These are phyloP conservation scores for Amphipoea lucens DNA, from an alignment of 2,888 invertebrate species.

Conservation along the genomic window DNA sequence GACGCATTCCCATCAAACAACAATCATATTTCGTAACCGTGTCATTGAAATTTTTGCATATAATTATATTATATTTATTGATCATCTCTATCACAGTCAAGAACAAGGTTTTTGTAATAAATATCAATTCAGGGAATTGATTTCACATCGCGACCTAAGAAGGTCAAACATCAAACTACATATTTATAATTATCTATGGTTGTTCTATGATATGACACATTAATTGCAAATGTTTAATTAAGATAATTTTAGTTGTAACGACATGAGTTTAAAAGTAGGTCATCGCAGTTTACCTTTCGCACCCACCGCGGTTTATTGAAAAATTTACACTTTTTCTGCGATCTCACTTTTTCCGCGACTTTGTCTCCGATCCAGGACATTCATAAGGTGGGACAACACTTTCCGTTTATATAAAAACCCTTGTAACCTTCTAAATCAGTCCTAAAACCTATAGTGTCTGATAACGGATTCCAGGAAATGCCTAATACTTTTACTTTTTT, in stretches of 20 bases:
- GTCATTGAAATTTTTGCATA: constrained; percentile 40
- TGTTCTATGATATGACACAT: not conserved
- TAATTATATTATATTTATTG: constrained; percentile 8
- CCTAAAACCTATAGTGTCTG: too few relatives aligned
- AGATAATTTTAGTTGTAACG: constrained; percentile 3
- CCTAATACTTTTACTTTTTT: too few relatives aligned
- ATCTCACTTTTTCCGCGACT: too few relatives aligned
- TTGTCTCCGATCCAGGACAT: too few relatives aligned
- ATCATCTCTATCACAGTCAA: constrained; percentile 28
- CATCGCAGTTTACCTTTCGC: constrained; percentile 1
- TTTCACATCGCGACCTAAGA: constrained; percentile 12
- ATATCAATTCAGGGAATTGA: not conserved
- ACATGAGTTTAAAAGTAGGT: constrained; percentile 1
- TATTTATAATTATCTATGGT: constrained; percentile 2
- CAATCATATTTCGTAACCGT: constrained; percentile 25
- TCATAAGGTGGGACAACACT: too few relatives aligned
- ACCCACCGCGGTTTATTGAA: not conserved
- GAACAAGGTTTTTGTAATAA: constrained; percentile 17
- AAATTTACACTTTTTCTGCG: too few relatives aligned
- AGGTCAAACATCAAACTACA: constrained; percentile 26
- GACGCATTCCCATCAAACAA: not conserved
- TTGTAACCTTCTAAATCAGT: too few relatives aligned
- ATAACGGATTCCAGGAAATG: too few relatives aligned
- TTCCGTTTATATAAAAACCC: too few relatives aligned
- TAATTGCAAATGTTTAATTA: constrained; percentile 16